Percentiles rank a stretch among this genome's conserved stretches.
Conservation (phyloP, 1,140 invertebrate species). For the Rhopalosiphum maidis region DNA sequence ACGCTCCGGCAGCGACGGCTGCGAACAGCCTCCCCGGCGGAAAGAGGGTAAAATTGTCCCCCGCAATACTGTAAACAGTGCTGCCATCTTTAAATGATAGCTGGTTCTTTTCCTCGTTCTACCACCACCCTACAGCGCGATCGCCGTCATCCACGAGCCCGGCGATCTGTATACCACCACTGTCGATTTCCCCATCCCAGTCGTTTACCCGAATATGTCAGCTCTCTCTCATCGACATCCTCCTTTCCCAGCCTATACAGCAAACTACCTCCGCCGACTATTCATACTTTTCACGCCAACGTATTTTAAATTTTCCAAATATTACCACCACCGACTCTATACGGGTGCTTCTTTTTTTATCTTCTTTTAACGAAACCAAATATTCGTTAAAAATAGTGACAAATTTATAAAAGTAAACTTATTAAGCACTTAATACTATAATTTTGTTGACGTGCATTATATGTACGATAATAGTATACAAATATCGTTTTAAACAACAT, state of each 20-base stretch:
- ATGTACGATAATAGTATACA: background rate
- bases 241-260: background rate
- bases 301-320: background rate
- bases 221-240: background rate
- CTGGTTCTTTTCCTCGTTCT: background rate
- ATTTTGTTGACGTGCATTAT: background rate
- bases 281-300: background rate
- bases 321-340: background rate
- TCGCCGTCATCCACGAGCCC: background rate
- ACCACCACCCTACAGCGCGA: background rate
- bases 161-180: background rate
- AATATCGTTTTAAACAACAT: background rate
- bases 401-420: background rate
- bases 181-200: background rate
- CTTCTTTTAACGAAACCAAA: background rate
- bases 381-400: background rate
- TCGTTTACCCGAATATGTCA: background rate
- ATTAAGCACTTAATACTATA: background rate
- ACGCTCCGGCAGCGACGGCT: background rate
- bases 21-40: constrained; percentile 3
- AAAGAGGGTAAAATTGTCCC: constrained; percentile 7
- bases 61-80: constrained; percentile 33
- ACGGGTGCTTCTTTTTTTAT: background rate
- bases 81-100: constrained; percentile 53
- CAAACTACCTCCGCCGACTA: background rate